Conservation (phyloP, 2,888 invertebrate genomes). For the Scaptodrosophila latifasciaeformis region DNA sequence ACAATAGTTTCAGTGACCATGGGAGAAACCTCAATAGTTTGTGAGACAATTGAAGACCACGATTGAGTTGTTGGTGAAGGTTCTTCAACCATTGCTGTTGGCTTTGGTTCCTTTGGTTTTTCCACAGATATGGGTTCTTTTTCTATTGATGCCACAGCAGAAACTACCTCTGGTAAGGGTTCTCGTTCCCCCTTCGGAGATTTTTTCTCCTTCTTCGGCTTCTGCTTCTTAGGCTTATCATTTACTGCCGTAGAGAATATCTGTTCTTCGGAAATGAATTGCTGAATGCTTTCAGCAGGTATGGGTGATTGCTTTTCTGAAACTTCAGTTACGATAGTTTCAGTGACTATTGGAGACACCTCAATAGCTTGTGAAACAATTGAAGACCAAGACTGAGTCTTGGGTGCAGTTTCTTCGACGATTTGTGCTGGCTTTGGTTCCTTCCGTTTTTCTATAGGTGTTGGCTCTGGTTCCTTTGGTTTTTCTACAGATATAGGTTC, state of each 20-base stretch:
- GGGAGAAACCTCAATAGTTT: conserved; percentile 13
- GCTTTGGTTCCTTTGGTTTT: not conserved
- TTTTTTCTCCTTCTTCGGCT: conserved; percentile 38
- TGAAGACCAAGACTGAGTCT: conserved; percentile 39
- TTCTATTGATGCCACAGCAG: conserved; percentile 4
- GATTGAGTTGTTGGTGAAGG: conserved; percentile 12
- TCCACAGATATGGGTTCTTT: not conserved
- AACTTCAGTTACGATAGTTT: not conserved
- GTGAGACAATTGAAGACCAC: conserved; percentile 49
- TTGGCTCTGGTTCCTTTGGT: not conserved
- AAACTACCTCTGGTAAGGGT: conserved; percentile 12
- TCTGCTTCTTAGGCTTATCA: conserved; percentile 16
- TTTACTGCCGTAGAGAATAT: conserved; percentile 19
- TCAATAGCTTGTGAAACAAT: conserved; percentile 42
- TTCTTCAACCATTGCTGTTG: not conserved
- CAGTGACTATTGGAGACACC: not conserved
- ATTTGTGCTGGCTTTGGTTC: not conserved
- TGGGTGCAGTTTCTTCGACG: not conserved
- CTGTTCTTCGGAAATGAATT: not conserved
- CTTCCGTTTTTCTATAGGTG: not conserved
- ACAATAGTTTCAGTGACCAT: not conserved
- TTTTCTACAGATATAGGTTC: not conserved
- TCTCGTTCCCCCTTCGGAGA: conserved; percentile 11
- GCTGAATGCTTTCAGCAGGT: not conserved
- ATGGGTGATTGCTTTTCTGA: too few relatives aligned